phyloP scores from a whole-genome alignment of 2,888 invertebrate genomes.

The Panopea generosa region DNA sequence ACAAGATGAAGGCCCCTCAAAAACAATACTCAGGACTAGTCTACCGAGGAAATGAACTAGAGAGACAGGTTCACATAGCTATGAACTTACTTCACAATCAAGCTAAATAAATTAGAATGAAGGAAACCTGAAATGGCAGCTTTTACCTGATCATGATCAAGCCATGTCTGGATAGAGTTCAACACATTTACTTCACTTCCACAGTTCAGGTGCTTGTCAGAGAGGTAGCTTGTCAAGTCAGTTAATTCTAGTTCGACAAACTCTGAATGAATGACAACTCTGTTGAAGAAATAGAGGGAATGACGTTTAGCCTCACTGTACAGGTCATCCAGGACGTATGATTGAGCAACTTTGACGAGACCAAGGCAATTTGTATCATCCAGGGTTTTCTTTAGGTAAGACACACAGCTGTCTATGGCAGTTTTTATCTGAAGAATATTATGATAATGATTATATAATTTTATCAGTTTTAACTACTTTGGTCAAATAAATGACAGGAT shows the following conservation, averaged over 20 bases:
- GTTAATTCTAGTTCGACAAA: constrained; percentile 25
- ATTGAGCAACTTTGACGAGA: constrained; percentile 15
- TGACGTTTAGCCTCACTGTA: constrained; percentile 40
- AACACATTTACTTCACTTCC: constrained; percentile 42
- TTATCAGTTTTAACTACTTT: no score
- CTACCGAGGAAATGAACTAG: no score
- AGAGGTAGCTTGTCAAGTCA: constrained; percentile 28
- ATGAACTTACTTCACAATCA: no score
- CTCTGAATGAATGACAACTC: constrained; percentile 17
- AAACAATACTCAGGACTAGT: no score
- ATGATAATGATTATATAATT: background rate
- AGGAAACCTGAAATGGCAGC: no score
- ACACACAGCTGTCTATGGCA: constrained; percentile 36
- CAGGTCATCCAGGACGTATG: constrained; percentile 17
- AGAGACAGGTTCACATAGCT: no score
- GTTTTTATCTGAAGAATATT: constrained; percentile 31
- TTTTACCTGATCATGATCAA: constrained; percentile 12
- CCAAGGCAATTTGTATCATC: constrained; percentile 31
- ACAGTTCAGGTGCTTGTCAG: constrained; percentile 40
- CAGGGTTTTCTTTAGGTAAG: constrained; percentile 20
- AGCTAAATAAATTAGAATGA: no score
- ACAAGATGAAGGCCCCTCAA: no score
- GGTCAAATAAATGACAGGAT: no score
- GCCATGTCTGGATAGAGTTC: constrained; percentile 38
- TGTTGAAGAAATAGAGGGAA: constrained; percentile 43